Percentiles rank a stretch among this genome's conserved stretches.
phyloP scores from a whole-genome alignment of 2,888 invertebrate genomes.

The Corythucha ciliata region DNA sequence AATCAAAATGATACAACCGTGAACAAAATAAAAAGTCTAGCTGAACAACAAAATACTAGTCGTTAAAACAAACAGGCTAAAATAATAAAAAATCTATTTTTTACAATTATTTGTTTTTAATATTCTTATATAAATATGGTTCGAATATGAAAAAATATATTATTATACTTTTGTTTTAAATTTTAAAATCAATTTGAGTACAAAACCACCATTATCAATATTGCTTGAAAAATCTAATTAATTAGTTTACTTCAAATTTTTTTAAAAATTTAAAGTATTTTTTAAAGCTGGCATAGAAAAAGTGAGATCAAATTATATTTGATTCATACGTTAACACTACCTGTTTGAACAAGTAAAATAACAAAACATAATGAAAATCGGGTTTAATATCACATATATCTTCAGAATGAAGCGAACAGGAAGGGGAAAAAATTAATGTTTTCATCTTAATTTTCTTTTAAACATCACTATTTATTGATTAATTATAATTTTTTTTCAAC shows the following conservation, averaged over 20 bases:
- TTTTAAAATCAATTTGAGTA: conserved; percentile 31
- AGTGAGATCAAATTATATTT: conserved; percentile 33
- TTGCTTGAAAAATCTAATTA: conserved; percentile 28
- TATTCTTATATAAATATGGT: conserved; percentile 32
- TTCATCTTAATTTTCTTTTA: no score
- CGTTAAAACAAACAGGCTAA: conserved; percentile 24
- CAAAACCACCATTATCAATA: conserved; percentile 29
- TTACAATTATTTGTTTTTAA: conserved; percentile 23
- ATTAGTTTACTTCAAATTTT: conserved; percentile 22
- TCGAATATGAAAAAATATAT: conserved; percentile 33
- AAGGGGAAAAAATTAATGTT: conserved; percentile 1
- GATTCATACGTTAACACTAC: conserved; percentile 25
- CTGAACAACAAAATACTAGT: conserved; percentile 27
- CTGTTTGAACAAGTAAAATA: conserved; percentile 23
- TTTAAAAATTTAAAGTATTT: conserved; percentile 29
- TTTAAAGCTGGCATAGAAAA: conserved; percentile 32
- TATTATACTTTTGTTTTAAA: conserved; percentile 29
- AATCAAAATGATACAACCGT: not conserved
- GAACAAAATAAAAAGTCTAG: conserved; percentile 24
- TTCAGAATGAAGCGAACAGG: conserved; percentile 14
- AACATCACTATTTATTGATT: conserved; percentile 3
- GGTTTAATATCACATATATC: conserved; percentile 30
- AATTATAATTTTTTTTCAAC: no score
- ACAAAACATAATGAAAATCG: conserved; percentile 25
- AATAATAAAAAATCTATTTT: conserved; percentile 20